Conservation (phyloP, 2,113 vertebrate species). For the Larimichthys crocea region DNA sequence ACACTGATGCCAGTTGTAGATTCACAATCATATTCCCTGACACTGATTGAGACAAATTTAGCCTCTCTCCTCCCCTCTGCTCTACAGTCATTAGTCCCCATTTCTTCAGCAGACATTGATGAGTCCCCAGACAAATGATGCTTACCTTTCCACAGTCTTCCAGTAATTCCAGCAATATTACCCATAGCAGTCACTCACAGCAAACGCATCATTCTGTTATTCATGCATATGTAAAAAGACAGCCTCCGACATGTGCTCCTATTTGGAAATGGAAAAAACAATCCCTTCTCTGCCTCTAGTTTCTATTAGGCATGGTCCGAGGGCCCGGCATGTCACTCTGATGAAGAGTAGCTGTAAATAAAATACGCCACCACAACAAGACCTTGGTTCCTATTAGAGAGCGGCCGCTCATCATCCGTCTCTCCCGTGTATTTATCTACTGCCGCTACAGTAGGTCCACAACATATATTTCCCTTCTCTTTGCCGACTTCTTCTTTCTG, state of each 20-base stretch:
- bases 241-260: neutral
- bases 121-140: constrained; percentile 69
- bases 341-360: constrained; percentile 67
- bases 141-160: constrained; percentile 60
- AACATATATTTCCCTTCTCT: constrained; percentile 22
- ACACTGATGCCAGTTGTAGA: constrained; percentile 57
- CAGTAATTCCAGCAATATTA: constrained; percentile 63
- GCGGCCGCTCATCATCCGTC: constrained; percentile 56
- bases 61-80: constrained; percentile 52
- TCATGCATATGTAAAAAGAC: constrained; percentile 38
- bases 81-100: constrained; percentile 68
- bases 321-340: constrained; percentile 46
- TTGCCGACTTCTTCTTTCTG: neutral
- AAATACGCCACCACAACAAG: constrained; percentile 55
- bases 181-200: constrained; percentile 38
- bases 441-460: constrained; percentile 17
- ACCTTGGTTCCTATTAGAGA: constrained; percentile 67
- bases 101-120: constrained; percentile 69
- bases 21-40: constrained; percentile 49
- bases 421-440: constrained; percentile 45
- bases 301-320: constrained; percentile 47
- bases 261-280: constrained; percentile 32
- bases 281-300: constrained; percentile 8
- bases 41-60: constrained; percentile 71
- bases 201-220: constrained; percentile 2